Conservation (phyloP, 2,888 invertebrate species). For the Seira sanloemensis region DNA sequence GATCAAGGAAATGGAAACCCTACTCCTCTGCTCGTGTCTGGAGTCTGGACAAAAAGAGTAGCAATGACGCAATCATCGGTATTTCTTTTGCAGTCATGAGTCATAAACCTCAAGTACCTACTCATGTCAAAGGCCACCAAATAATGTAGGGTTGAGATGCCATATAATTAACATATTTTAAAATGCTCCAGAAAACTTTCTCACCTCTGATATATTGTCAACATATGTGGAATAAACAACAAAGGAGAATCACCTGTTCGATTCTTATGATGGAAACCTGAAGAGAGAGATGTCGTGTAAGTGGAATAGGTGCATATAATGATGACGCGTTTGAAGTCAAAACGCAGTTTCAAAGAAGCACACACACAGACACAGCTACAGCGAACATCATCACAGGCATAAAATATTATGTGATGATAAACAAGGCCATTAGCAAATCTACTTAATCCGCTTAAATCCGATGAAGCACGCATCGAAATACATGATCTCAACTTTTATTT, state of each 20-base stretch:
- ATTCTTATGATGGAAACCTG: background rate
- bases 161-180: too few species aligned
- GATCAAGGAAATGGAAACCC: too few species aligned
- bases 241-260: conserved; percentile 10
- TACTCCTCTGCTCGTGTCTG: too few species aligned
- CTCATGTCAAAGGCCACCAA: too few species aligned
- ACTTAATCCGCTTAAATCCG: conserved; percentile 2
- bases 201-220: background rate
- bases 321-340: conserved; percentile 3
- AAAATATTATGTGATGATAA: background rate
- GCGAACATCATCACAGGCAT: background rate
- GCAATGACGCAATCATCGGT: too few species aligned
- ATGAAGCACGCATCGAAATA: background rate
- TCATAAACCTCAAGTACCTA: too few species aligned
- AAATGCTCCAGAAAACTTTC: too few species aligned
- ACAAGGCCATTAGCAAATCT: conserved; percentile 5
- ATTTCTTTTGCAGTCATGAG: too few species aligned
- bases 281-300: conserved; percentile 5
- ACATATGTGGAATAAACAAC: background rate
- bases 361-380: background rate
- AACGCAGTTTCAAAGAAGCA: background rate
- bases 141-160: too few species aligned
- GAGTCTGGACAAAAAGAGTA: too few species aligned
- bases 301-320: background rate
- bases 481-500: too few species aligned